Percentiles rank a stretch among this genome's conserved stretches.
Conservation (phyloP, 1,140 invertebrate species). For the Zaprionus capensis region DNA sequence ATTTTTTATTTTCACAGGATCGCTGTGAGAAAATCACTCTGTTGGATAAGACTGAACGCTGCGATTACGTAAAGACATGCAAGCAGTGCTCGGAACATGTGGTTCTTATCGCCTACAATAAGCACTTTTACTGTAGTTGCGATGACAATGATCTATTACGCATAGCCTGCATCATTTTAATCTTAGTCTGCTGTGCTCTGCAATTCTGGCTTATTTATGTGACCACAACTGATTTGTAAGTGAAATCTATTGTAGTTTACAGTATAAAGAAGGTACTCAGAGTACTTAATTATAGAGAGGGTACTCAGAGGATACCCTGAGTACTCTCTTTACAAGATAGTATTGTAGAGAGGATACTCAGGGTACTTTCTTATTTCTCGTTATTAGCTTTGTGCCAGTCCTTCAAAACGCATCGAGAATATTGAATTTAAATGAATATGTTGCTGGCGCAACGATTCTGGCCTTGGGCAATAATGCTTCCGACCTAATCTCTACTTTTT, state of each 20-base stretch:
- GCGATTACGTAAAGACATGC: conserved; percentile 4
- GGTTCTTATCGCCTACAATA: conserved; percentile 23
- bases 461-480: conserved; percentile 92
- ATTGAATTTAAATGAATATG: conserved; percentile 88
- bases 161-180: conserved; percentile 2
- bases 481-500: conserved; percentile 88
- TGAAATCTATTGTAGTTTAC: neutral
- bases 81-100: neutral
- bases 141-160: conserved; percentile 13
- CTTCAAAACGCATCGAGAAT: conserved; percentile 87
- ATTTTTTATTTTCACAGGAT: neutral
- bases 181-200: neutral
- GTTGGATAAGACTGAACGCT: conserved; percentile 7
- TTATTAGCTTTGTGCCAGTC: conserved; percentile 88
- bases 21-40: conserved; percentile 23
- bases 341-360: too few species aligned
- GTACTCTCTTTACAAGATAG: too few species aligned
- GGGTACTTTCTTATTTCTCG: too few species aligned
- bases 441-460: conserved; percentile 91
- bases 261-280: neutral
- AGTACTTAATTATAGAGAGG: too few species aligned
- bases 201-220: conserved; percentile 28
- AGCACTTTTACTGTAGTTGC: conserved; percentile 32
- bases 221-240: conserved; percentile 35
- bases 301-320: too few species aligned